A percentile compares a stretch with the other conserved stretches of the same genome.
phyloP scores from a whole-genome alignment of 2,888 invertebrate genomes.

The Blastobasis adustella region DNA sequence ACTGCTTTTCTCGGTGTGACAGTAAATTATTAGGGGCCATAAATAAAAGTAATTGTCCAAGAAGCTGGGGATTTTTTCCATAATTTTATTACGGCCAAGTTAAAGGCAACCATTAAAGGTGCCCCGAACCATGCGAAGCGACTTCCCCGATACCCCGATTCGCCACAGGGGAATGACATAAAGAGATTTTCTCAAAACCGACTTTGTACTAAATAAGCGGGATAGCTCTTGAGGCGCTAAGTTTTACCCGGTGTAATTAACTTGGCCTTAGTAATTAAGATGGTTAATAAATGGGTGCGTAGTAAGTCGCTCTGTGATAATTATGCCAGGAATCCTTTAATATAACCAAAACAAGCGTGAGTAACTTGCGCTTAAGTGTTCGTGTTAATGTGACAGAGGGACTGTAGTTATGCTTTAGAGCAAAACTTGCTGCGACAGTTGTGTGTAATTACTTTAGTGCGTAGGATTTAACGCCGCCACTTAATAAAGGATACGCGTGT shows the following conservation, averaged over 20 bases:
- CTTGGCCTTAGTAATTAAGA: constrained; percentile 70
- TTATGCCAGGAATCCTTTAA: constrained; percentile 68
- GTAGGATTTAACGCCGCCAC: constrained; percentile 25
- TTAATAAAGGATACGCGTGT: constrained; percentile 16
- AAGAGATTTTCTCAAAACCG: constrained; percentile 50
- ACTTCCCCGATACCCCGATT: constrained; percentile 46
- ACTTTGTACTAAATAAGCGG: constrained; percentile 58
- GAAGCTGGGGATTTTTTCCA: constrained; percentile 55
- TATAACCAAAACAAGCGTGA: constrained; percentile 59
- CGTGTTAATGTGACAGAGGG: constrained; percentile 48
- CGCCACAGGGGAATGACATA: constrained; percentile 46
- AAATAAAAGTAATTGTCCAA: constrained; percentile 67
- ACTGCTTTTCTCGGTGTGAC: constrained; percentile 50
- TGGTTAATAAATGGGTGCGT: constrained; percentile 70
- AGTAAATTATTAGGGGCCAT: constrained; percentile 60
- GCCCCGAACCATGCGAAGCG: constrained; percentile 40
- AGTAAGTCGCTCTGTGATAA: constrained; percentile 66
- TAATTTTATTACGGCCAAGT: constrained; percentile 64
- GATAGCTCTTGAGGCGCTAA: constrained; percentile 64
- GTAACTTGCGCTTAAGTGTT: constrained; percentile 45
- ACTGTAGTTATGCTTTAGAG: constrained; percentile 40
- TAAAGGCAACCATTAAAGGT: constrained; percentile 43
- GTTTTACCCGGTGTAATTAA: constrained; percentile 66
- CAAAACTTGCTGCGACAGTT: constrained; percentile 32
- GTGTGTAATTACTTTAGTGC: constrained; percentile 30